Base-by-base conservation (phyloP, 2,113 vertebrate species). In the Xenopus laevis region DNA sequence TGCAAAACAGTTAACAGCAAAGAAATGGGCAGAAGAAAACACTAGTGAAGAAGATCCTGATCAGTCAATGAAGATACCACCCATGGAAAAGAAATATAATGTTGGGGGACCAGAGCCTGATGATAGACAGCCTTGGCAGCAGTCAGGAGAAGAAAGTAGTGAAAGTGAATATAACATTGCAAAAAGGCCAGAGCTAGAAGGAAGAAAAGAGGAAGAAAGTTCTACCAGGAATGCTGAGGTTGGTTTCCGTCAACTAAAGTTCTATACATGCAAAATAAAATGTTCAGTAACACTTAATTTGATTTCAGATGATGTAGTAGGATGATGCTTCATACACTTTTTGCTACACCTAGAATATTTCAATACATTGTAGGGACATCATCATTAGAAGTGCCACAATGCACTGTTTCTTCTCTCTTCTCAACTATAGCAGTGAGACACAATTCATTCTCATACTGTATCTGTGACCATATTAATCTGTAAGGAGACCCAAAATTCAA, bases 131-230 rank as follows among this genome's bases (percentile, higher is more conserved):
- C 82, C 81, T 47, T 89, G 87, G 84, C 85, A 89, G 20, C 87
- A 92, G 69, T 93, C 93, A 0, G 91, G 87, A 73, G 95, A 96
- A 77, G 88, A 87, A 30, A 79, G 81, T 50, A 66, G 81, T 20
- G 88, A 92, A 84, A 81, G 86, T 58, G 60, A 86, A 13, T 89
- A 94, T 76, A 91, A 90, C 1, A 87, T 92, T 73, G 89, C 86
- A 60, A 86, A 84, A 20, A 82, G 78, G 17, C 65, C 85, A 18
- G 71, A 84, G 52, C 88, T 87, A 0, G 93, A 95, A 81, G 94
- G 95, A 77, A 94, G 83, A 80, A 92, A 83, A 30, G 95, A 95
- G n/a, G 96, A 99, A 72, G 97, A 96, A 77, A 99, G 97, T 0
- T 94, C 92, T 80, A 92, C 87, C 81, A 89, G 91, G 76, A 97